phyloP scores from a whole-genome alignment of 2,888 invertebrate species.

The Cenopis cana region DNA sequence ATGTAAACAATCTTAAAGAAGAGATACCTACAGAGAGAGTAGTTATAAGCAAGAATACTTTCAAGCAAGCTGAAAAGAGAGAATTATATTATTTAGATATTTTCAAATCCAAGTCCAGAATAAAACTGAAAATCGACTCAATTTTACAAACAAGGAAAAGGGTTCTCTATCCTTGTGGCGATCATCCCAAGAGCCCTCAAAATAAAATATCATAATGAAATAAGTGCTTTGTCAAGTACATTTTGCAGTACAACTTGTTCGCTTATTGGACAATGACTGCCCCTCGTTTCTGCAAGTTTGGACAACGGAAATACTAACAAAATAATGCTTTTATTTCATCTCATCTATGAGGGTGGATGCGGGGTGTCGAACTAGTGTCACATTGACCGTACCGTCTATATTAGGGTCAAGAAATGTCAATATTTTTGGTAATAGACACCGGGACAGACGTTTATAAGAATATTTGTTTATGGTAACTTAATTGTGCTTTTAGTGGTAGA shows the following conservation, averaged over 20 bases:
- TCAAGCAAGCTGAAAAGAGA: no score
- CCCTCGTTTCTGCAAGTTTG: conserved; percentile 42
- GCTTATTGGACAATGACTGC: conserved; percentile 25
- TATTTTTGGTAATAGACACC: conserved; percentile 64
- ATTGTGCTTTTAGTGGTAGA: conserved; percentile 30
- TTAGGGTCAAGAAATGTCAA: conserved; percentile 69
- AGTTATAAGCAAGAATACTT: no score
- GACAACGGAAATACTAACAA: conserved; percentile 55
- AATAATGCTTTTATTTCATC: conserved; percentile 76
- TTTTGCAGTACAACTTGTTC: conserved; percentile 23
- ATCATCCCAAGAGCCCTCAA: conserved; percentile 17
- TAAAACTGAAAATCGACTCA: no score
- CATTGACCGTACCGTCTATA: conserved; percentile 72
- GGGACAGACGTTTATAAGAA: conserved; percentile 56
- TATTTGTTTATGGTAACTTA: conserved; percentile 51
- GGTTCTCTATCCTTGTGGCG: background rate
- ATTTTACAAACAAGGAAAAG: background rate
- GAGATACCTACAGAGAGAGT: no score
- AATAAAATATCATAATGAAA: conserved; percentile 41
- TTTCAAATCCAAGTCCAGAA: no score
- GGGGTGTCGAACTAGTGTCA: conserved; percentile 68
- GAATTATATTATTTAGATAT: no score
- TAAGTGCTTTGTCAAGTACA: conserved; percentile 39
- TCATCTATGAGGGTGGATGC: conserved; percentile 67
- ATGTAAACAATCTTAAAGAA: no score